phyloP scores from a whole-genome alignment of 2,888 invertebrate genomes.

The Lysandra coridon region DNA sequence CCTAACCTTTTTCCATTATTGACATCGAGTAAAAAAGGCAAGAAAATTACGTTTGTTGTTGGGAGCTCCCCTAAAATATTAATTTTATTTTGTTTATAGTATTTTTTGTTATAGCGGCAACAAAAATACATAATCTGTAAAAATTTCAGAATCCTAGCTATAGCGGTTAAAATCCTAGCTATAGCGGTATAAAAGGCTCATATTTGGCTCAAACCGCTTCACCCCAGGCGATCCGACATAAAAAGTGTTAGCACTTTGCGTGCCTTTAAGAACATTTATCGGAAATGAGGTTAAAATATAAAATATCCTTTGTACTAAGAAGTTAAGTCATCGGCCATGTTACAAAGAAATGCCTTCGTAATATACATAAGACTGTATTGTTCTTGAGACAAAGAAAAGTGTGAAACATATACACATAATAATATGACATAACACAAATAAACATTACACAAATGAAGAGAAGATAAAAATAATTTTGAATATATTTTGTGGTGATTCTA shows the following conservation, averaged over 20 bases:
- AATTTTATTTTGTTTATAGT: too few relatives aligned
- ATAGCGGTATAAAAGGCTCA: not conserved
- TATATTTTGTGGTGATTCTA: not conserved
- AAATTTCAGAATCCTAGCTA: too few relatives aligned
- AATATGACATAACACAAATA: not conserved
- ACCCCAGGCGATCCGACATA: constrained; percentile 4
- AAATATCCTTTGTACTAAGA: constrained; percentile 4
- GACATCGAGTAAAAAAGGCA: too few relatives aligned
- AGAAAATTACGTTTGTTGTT: too few relatives aligned
- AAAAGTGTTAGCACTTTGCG: constrained; percentile 6
- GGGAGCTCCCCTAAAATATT: too few relatives aligned
- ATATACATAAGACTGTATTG: not conserved
- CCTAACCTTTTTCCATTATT: too few relatives aligned
- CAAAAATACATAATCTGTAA: too few relatives aligned
- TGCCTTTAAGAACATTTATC: constrained; percentile 10
- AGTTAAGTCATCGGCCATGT: constrained; percentile 12
- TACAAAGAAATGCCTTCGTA: constrained; percentile 13
- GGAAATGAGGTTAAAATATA: constrained; percentile 20
- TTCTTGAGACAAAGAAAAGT: constrained; percentile 16
- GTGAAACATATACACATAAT: not conserved
- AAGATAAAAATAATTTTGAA: not conserved
- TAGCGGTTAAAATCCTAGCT: too few relatives aligned
- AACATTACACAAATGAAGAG: not conserved
- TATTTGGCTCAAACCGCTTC: not conserved
- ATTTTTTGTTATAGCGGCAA: too few relatives aligned